Conservation (phyloP, 92 coral and sea anemone genomes). For the Zoanthus sansibaricus region DNA sequence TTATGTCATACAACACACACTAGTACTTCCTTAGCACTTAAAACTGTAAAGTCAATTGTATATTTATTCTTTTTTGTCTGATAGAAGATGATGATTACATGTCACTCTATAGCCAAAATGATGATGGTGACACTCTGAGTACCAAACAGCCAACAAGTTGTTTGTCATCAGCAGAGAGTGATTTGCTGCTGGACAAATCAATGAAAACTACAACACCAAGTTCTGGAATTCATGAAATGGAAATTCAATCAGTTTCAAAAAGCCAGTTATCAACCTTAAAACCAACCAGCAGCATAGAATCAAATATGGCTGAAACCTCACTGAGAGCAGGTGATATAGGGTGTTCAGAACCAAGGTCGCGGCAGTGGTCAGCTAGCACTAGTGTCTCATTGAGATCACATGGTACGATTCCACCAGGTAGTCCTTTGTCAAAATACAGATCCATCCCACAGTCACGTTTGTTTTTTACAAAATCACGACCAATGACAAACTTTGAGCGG, state of each 20-base stretch:
- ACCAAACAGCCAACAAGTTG: conserved; percentile 34
- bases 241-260: conserved; percentile 7
- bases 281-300: not conserved
- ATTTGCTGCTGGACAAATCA: conserved; percentile 13
- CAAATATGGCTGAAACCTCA: conserved; percentile 48
- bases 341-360: not conserved
- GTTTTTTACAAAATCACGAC: conserved; percentile 46
- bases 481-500: conserved; percentile 67
- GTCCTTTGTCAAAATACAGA: conserved; percentile 58
- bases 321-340: conserved; percentile 35
- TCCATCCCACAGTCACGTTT: conserved; percentile 69
- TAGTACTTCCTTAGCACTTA: not conserved
- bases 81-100: conserved; percentile 85
- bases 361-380: conserved; percentile 38
- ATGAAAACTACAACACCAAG: conserved; percentile 15
- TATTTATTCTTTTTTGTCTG: not conserved
- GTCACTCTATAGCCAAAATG: conserved; percentile 74
- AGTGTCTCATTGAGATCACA: conserved; percentile 32
- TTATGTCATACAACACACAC: too few species aligned
- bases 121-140: conserved; percentile 3
- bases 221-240: conserved; percentile 48
- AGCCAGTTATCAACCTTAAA: conserved; percentile 25
- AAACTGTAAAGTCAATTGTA: not conserved
- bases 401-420: conserved; percentile 54
- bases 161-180: conserved; percentile 26